Evolutionary conservation across 2,888 invertebrate genomes (phyloP), one percentile per base, ranked within the genome.

Genomic region (Crossocerus cetratus): DNA sequence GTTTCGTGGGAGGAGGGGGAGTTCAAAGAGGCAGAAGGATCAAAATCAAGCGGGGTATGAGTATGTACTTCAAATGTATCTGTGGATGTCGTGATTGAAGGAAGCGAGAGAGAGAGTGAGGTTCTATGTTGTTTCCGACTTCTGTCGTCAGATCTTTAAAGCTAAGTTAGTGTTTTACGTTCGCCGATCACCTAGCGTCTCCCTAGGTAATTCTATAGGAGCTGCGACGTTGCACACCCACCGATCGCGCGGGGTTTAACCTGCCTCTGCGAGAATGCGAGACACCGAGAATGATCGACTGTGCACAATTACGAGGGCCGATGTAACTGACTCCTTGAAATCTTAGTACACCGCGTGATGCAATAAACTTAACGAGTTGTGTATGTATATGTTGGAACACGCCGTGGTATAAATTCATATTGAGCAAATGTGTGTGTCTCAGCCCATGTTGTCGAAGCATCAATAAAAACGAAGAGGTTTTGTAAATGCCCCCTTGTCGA

Each of bases 361-460:
- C 76, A 76, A 83, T 82, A 83, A 32, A 77, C 81, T 84, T 83
- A 79, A 79, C 72, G 71, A 81, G 79, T 72, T 80, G 79, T 78
- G 78, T 82, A 77, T 72, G 83, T 84, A 77, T 84, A 82, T 83
- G 80, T 82, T 83, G 69, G 71, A 78, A 77, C 78, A 80, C 82
- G 77, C 83, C 77, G 80, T 74, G 81, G 72, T 79, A 83, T 80
- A 77, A 84, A 78, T 74, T 83, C 80, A 84, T 85, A 76, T 77
- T 32, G 79, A 81, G 82, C 76, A 84, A 82, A 80, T 81, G 84
- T 80, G 86, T 80, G 86, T 86, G 84, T 86, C 82, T 86, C 80
- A 83, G 83, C 85, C 84, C 86, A 87, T 83, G 86, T 86, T 87
- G 87, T 88, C 84, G 80, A 88, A 86, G 78, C 83, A 88, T 88